phyloP scores from a whole-genome alignment of 2,888 invertebrate species.

The Athrips mouffetella region DNA sequence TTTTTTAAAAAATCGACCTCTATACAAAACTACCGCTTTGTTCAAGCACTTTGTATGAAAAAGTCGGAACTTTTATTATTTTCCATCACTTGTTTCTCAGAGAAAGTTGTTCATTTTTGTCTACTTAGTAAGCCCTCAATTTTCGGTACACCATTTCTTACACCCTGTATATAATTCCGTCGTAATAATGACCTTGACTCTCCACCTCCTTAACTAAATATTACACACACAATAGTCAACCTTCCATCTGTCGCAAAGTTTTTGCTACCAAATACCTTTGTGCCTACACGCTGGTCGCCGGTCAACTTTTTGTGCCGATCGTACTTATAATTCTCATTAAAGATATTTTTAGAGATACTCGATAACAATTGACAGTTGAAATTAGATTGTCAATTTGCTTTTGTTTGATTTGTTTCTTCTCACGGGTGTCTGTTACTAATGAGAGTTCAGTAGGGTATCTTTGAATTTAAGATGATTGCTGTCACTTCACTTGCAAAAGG shows the following conservation, averaged over 20 bases:
- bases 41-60: no score
- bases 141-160: not conserved
- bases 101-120: no score
- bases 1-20: no score
- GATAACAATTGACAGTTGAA: constrained; percentile 9
- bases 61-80: no score
- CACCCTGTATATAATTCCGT: no score
- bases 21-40: no score
- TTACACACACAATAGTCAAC: not conserved
- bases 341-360: not conserved
- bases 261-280: not conserved
- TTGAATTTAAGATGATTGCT: no score
- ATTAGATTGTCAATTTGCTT: constrained; percentile 7
- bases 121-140: no score
- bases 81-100: no score
- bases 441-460: not conserved
- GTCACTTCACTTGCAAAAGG: no score
- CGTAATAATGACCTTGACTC: not conserved
- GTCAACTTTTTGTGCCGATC: not conserved
- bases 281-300: not conserved
- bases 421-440: not conserved
- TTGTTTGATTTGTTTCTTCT: constrained; percentile 1
- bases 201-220: not conserved
- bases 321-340: constrained; percentile 1
- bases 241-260: not conserved